Evolutionary conservation across 2,113 vertebrate species (phyloP).

Genomic region (Urocolius indicus): DNA sequence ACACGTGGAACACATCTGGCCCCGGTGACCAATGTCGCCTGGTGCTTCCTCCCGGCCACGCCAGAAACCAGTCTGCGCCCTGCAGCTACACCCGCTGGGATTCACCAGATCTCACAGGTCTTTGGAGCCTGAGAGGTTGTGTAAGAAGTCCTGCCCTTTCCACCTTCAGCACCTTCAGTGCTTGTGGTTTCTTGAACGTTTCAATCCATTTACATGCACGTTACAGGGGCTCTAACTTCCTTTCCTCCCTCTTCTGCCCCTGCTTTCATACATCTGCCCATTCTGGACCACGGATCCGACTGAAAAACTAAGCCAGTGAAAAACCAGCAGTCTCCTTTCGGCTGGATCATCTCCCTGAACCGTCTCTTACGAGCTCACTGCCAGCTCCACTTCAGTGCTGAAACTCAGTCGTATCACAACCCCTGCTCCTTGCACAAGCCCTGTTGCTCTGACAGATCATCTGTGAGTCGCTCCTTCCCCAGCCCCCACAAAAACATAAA

Average conservation of each 20-base stretch:
- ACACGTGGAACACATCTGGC: neutral
- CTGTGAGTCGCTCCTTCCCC: neutral
- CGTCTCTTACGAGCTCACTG: neutral
- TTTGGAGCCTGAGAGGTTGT: neutral
- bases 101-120: neutral
- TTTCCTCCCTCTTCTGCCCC: neutral
- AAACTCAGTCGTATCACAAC: neutral
- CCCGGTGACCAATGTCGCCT: rapidly evolving
- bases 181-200: neutral
- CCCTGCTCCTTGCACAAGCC: neutral
- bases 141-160: neutral
- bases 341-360: neutral
- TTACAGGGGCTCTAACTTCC: neutral
- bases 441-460: neutral
- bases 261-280: neutral
- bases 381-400: neutral
- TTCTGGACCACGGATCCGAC: neutral
- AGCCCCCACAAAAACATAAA: neutral
- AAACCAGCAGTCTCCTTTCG: neutral
- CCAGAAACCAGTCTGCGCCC: neutral
- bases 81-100: neutral
- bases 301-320: neutral
- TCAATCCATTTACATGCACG: neutral
- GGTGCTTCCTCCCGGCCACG: rapidly evolving
- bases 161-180: neutral